Conservation (phyloP, 2,797 vertebrate genomes). For the Columba guinea region DNA sequence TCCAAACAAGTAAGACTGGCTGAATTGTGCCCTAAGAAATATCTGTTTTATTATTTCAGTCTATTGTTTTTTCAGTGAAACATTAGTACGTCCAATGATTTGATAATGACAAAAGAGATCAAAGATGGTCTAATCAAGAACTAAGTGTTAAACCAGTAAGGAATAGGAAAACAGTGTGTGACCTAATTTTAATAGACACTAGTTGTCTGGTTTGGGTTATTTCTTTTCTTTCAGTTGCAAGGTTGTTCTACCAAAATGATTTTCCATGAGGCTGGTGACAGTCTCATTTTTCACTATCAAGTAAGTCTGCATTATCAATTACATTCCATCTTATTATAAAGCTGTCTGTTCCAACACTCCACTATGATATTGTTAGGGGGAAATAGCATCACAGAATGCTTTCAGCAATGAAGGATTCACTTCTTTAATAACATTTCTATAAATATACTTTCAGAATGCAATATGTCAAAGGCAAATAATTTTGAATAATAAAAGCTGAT, state of each 20-base stretch:
- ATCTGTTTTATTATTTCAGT: slow-evolving; percentile 16
- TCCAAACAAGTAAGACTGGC: background rate
- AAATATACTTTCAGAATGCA: slow-evolving; percentile 39
- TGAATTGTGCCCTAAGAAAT: background rate
- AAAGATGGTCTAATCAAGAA: slow-evolving; percentile 42
- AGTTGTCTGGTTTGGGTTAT: slow-evolving; percentile 33
- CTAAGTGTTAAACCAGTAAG: background rate
- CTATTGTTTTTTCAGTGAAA: slow-evolving; percentile 29
- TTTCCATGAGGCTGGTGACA: slow-evolving; percentile 63
- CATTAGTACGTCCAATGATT: slow-evolving; percentile 30
- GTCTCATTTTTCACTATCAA: slow-evolving; percentile 72
- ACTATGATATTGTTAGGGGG: slow-evolving; percentile 39
- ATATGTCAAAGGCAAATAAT: slow-evolving; percentile 17
- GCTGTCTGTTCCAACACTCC: slow-evolving; percentile 51
- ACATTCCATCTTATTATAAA: slow-evolving; percentile 61
- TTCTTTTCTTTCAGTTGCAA: slow-evolving; percentile 54
- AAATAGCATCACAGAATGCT: slow-evolving; percentile 38
- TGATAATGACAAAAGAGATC: slow-evolving; percentile 59
- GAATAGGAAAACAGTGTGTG: slow-evolving; percentile 30
- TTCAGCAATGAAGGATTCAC: slow-evolving; percentile 33
- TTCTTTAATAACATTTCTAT: slow-evolving; percentile 59
- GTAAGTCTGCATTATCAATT: slow-evolving; percentile 65
- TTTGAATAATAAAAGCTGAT: slow-evolving; percentile 17
- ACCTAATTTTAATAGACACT: slow-evolving; percentile 47
- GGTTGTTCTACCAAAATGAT: slow-evolving; percentile 65